Evolutionary conservation across 2,888 invertebrate species (phyloP).

Genomic region (Aphelenchoides bicaudatus): DNA sequence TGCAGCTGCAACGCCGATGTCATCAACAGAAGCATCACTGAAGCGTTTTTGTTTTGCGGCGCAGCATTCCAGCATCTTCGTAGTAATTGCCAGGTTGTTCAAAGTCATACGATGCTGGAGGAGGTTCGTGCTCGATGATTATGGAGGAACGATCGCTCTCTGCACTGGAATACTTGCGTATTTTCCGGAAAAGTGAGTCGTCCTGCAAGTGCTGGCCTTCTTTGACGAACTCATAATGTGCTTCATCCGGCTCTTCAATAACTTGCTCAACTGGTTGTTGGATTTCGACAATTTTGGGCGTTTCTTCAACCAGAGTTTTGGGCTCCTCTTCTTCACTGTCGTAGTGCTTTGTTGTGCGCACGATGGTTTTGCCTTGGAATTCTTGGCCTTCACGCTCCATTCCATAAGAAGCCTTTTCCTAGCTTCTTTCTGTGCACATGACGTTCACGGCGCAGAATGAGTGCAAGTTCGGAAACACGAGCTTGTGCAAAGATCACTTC

Average conservation of each 20-base stretch:
- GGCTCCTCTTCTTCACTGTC: constrained; percentile 37
- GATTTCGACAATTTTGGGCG: constrained; percentile 9
- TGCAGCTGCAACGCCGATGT: constrained; percentile 13
- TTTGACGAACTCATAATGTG: constrained; percentile 18
- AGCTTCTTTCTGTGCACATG: constrained; percentile 17
- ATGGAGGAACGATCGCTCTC: constrained; percentile 16
- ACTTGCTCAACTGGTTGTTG: neutral
- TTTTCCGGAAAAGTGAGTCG: neutral
- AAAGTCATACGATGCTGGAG: constrained; percentile 30
- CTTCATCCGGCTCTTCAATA: constrained; percentile 20
- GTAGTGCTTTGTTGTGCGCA: constrained; percentile 23
- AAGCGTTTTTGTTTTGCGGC: constrained; percentile 32
- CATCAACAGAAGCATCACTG: constrained; percentile 32
- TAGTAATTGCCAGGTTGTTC: constrained; percentile 24
- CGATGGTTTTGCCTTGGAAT: constrained; percentile 39
- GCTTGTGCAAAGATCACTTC: constrained; percentile 41
- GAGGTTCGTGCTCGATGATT: constrained; percentile 23
- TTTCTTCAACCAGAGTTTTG: constrained; percentile 15
- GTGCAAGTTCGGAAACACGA: constrained; percentile 25
- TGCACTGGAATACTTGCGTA: constrained; percentile 12
- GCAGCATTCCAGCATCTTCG: constrained; percentile 29
- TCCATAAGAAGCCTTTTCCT: constrained; percentile 34
- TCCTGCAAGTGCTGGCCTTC: constrained; percentile 16
- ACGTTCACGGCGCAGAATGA: constrained; percentile 31
- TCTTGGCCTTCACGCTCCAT: constrained; percentile 39